phyloP scores from a whole-genome alignment of 2,113 vertebrate genomes.

The Danio rerio region GRCz12tu NC_133197.1:17773501-17774000 shows the following conservation, averaged over 20 bases:
- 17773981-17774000: not conserved
- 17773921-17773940: not conserved
- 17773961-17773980: not conserved
- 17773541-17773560: conserved; percentile 44
- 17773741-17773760: conserved; percentile 10
- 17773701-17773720: conserved; percentile 54
- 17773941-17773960: not conserved
- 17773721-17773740: conserved; percentile 52
- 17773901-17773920: not conserved
- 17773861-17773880: not conserved
- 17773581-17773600: conserved; percentile 40
- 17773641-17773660: conserved; percentile 52
- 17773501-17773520: not conserved
- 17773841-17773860: not conserved
- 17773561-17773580: conserved; percentile 36
- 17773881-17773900: not conserved
- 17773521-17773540: conserved; percentile 1
- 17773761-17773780: conserved; percentile 4
- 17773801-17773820: not conserved
- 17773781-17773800: not conserved
- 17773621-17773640: conserved; percentile 51
- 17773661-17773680: conserved; percentile 32
- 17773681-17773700: conserved; percentile 53
- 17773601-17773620: conserved; percentile 49
- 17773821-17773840: not conserved